Evolutionary conservation across 2,113 vertebrate species (phyloP), one percentile per base, ranked within the genome.

Genomic region (Ranitomeya imitator): DNA sequence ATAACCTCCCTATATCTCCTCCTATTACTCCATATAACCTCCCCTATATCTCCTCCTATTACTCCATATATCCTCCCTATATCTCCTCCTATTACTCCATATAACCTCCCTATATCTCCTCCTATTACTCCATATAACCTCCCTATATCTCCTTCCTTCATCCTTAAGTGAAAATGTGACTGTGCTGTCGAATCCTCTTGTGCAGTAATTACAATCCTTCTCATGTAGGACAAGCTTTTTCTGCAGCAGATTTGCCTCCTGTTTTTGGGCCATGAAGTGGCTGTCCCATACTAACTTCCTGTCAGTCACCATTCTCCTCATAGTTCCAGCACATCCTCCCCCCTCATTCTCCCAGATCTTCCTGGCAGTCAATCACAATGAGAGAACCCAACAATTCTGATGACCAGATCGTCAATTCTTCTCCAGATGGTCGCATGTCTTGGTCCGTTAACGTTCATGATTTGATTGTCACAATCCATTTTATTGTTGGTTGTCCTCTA

Each of bases 61-160:
- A 61, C 60, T 61, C 19, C 63, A 67, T 23, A 57, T 80, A 59
- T 26, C 52, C 19, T 60, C 79, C n/a, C 21, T 60, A 23, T 60
- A 80, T n/a, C 79, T 80, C 21, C 74, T 45, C 23, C 7, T 77
- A 77, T 77, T 77, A 52, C 74, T 77, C 37, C 79, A 80, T 80
- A 80, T 13, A 13, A 1, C 16, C 37, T 51, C 37, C 31, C 73
- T 51, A 45, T 51, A 57, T n/a, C 77, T 79, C 52, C 54, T 57
- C 54, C 13, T 57, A 12, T 55, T 61, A 31, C 59, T 63, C 57
- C 59, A 82, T 82, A 65, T 63, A 83, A 21, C 60, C 12, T 51
- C 60, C 18, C 61, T 65, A 13, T 61, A 19, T 61, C 60, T 61
- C 60, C 60, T 61, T 7, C 15, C 6, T 19, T 61, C 18, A 61